These are phyloP conservation scores for Calypte anna DNA, from an alignment of 2,113 vertebrate genomes.

Conservation along the genomic window DNA sequence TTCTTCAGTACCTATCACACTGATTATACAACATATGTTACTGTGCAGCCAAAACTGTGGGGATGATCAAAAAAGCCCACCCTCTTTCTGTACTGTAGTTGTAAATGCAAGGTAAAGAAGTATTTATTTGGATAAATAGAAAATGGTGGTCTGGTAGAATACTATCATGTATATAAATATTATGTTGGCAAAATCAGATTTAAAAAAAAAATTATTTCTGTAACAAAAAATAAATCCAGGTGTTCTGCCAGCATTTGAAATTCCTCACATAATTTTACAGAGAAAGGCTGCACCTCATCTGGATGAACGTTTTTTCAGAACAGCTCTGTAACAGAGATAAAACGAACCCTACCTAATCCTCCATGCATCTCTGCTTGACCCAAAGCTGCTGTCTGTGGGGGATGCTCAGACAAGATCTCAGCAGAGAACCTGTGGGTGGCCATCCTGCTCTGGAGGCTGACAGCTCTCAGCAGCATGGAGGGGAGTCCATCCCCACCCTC, in stretches of 20 bases:
- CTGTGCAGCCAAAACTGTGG: not conserved
- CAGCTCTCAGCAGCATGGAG: not conserved
- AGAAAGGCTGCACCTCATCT: not conserved
- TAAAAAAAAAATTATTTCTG: not conserved
- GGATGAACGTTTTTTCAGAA: not conserved
- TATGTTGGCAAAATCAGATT: not conserved
- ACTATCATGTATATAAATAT: not conserved
- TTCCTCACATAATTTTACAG: not conserved
- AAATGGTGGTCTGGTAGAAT: not conserved
- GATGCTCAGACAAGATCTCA: not conserved
- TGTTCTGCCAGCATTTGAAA: not conserved
- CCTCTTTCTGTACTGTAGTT: not conserved
- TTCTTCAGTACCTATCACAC: conserved; percentile 5
- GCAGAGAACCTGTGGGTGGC: accelerated
- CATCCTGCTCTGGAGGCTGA: not conserved
- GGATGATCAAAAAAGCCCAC: not conserved
- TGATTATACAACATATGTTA: not conserved
- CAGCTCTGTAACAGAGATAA: not conserved
- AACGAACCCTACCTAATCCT: not conserved
- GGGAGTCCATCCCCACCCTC: not conserved
- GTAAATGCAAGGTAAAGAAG: not conserved
- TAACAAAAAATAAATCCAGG: not conserved
- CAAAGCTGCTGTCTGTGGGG: accelerated
- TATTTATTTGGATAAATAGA: not conserved
- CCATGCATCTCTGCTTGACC: not conserved